Evolutionary conservation across 2,888 invertebrate genomes (phyloP), one percentile per base, ranked within the genome.

Genomic region (Drosophila pullipes): DNA sequence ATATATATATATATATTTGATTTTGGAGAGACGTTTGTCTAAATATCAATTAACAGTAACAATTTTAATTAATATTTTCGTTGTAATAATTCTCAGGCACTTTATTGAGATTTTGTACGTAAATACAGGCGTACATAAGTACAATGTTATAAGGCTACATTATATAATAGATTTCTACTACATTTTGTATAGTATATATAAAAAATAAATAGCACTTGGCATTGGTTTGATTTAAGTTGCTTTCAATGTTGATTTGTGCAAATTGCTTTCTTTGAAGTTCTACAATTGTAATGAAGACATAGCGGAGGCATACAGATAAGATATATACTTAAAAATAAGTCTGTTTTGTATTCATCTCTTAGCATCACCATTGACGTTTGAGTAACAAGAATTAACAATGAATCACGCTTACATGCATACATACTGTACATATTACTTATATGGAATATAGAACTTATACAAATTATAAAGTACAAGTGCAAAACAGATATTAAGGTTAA

Each of bases 61-160:
- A 37, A 47, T 28, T 31, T 39, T 18, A 53, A 44, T 63, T 44
- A 33, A 49, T 39, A 31, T 47, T 67, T 69, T 70, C 65, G 61
- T 54, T 76, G 35, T 74, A 77, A 75, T 80, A 69, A 62, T 68
- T 78, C 62, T 77, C 74, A 89, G 89, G 89, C 90, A 90, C 89
- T 90, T 89, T 88, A 88, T 90, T 85, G 74, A 85, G 81, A 75
- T 86, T 67, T 78, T 80, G 76, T 84, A 82, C 64, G 67, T 55
- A 50, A 61, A 53, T 72, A 70, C 53, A 54, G 78, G 76, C 66
- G 81, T 81, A 79, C 61, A 74, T 82, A 79, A 80, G 85, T 85
- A 85, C 80, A 75, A 71, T 74, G 55, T 76, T 47, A 54, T 71
- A 69, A 65, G 28, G 10, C 52, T 75, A 81, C 13, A 62, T 59